Evolutionary conservation across 2,113 vertebrate genomes (phyloP).

Genomic region (Parotia lawesii): DNA sequence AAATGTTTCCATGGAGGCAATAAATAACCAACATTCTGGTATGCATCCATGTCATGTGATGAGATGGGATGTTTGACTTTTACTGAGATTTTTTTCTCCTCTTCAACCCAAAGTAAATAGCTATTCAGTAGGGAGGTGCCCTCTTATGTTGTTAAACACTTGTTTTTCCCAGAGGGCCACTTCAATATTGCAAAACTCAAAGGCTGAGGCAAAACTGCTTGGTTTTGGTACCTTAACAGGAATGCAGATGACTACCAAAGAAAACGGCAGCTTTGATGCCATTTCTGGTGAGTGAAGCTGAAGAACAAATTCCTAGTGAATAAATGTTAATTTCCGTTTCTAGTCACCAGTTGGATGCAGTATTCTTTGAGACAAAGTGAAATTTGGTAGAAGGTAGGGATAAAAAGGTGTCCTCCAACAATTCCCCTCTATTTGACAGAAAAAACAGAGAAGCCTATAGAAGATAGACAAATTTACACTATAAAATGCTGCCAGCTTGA

Average conservation of each 20-base stretch:
- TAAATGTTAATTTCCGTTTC: background rate
- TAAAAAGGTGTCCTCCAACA: background rate
- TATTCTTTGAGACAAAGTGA: background rate
- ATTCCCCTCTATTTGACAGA: background rate
- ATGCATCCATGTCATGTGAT: background rate
- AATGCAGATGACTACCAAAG: background rate
- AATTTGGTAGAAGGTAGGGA: background rate
- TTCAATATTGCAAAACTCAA: slow-evolving; percentile 3
- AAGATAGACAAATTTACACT: background rate
- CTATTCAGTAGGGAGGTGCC: background rate
- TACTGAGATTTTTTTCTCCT: background rate
- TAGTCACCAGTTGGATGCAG: background rate
- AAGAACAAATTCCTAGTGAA: background rate
- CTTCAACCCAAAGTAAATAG: slow-evolving; percentile 23
- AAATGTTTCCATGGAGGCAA: background rate
- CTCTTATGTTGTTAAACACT: background rate
- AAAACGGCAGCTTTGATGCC: background rate
- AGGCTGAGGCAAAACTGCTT: background rate
- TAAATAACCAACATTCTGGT: background rate
- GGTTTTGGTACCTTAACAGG: background rate
- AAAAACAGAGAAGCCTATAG: background rate
- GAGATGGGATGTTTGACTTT: background rate
- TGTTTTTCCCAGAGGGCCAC: background rate
- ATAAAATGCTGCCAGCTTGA: background rate
- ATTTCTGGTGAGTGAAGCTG: background rate